phyloP scores from a whole-genome alignment of 2,113 vertebrate species.

The Sinocyclocheilus anshuiensis region DNA sequence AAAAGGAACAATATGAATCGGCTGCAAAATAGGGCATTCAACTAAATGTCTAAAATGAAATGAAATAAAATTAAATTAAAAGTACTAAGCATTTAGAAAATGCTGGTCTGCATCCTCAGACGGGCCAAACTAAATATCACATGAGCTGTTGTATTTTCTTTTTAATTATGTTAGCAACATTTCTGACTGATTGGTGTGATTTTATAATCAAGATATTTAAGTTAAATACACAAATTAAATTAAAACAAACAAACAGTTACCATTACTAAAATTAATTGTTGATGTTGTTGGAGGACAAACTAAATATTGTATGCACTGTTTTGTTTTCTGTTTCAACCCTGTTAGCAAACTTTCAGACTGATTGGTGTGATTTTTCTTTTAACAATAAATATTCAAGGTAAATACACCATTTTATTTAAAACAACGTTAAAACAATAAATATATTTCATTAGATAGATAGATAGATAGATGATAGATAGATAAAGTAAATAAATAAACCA shows the following conservation, averaged over 20 bases:
- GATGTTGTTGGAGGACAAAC: no score
- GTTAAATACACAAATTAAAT: not conserved
- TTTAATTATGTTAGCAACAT: not conserved
- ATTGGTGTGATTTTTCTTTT: no score
- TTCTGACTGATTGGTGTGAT: not conserved
- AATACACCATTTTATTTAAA: not conserved
- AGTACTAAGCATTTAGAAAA: not conserved
- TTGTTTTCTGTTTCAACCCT: no score
- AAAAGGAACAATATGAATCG: no score
- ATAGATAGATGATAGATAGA: no score
- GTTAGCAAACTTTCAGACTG: no score
- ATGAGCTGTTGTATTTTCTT: not conserved
- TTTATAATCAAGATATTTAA: not conserved
- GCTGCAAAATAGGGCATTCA: no score
- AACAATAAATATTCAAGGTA: not conserved
- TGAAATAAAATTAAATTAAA: not conserved
- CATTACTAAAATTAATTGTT: no score
- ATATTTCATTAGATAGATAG: not conserved
- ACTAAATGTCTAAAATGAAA: no score
- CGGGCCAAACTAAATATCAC: not conserved
- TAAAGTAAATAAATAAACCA: no score
- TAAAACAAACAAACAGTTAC: not conserved
- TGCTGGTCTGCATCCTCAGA: not conserved
- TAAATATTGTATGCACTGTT: no score
- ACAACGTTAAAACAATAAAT: not conserved